Base-by-base conservation (phyloP, 2,888 invertebrate species). In the Bhutanitis thaidina region DNA sequence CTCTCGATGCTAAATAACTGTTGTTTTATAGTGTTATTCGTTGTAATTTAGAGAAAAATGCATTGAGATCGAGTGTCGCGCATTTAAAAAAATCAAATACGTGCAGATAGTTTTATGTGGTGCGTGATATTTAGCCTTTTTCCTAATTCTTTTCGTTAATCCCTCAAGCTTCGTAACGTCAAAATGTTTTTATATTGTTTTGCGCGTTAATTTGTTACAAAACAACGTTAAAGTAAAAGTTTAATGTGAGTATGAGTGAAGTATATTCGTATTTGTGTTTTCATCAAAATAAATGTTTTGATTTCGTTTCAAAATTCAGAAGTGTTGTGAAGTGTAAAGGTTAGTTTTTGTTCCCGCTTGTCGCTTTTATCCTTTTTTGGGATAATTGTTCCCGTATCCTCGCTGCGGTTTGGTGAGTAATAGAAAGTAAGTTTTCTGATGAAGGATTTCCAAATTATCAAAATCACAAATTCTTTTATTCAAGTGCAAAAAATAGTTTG, bases 311-410 rank as follows among this genome's bases (percentile, higher is more conserved):
- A 54, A 59, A 66, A 63, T 67, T 63, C 48, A 52, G 47, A 59
- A 66, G 64, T 70, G 73, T 67, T 69, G 70, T 75, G 67, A 63
- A 70, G 71, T 69, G 69, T 65, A 67, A 76, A 87, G 88, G 87
- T 88, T 87, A 87, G 82, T 82, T 86, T 47, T 71, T 63, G 77
- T 86, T 86, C 86, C 85, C 85, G 86, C 87, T 87, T 71, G 80
- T 75, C 85, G 86, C 87, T 87, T 71, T 80, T 75, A 71, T 67
- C 60, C 61, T 54, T 50, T 54, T 60, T 65, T 61, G 66, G 65
- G 71, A 65, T 62, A 59, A 64, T 64, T 64, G 64, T 57, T 59
- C 69, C 64, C 55, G 54, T 55, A 57, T 74, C 70, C 74, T 68
- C 77, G 60, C 76, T 64, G 69, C 88, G 77, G 86, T 72, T 79